These are phyloP conservation scores for Temnopleurus reevesii DNA, from an alignment of 53 echinoderm and acorn worm species.

Conservation along the genomic window DNA sequence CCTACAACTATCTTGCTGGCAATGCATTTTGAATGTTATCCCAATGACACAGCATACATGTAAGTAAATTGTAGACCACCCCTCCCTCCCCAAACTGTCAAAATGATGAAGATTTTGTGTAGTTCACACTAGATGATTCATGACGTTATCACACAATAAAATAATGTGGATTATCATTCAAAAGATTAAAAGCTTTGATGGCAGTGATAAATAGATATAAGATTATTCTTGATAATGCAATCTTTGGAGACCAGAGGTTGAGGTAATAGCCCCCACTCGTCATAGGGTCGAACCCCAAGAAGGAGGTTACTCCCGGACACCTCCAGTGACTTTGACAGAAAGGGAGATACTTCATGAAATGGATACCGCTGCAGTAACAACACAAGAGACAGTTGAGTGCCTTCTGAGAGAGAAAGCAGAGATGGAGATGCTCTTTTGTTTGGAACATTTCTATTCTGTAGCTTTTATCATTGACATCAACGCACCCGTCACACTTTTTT, in stretches of 20 bases:
- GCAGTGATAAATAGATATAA: conserved; percentile 13
- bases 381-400: not conserved
- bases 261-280: not conserved
- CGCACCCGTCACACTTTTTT: not conserved
- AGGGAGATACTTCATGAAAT: not conserved
- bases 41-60: not conserved
- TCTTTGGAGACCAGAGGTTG: not conserved
- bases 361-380: not conserved
- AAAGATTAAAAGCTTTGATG: not conserved
- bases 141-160: too few species aligned
- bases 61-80: not conserved
- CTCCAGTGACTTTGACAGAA: not conserved
- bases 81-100: not conserved
- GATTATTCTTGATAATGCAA: not conserved
- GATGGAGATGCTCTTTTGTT: not conserved
- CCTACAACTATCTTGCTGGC: not conserved
- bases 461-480: too few species aligned
- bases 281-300: not conserved
- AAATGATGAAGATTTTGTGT: conserved; percentile 3
- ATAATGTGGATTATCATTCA: too few species aligned
- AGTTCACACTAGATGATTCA: too few species aligned
- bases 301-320: not conserved
- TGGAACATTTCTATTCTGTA: not conserved
- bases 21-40: not conserved
- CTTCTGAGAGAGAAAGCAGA: not conserved